Evolutionary conservation across 2,797 vertebrate species (phyloP), one percentile per base, ranked within the genome.

Genomic region (Cygnus olor): DNA sequence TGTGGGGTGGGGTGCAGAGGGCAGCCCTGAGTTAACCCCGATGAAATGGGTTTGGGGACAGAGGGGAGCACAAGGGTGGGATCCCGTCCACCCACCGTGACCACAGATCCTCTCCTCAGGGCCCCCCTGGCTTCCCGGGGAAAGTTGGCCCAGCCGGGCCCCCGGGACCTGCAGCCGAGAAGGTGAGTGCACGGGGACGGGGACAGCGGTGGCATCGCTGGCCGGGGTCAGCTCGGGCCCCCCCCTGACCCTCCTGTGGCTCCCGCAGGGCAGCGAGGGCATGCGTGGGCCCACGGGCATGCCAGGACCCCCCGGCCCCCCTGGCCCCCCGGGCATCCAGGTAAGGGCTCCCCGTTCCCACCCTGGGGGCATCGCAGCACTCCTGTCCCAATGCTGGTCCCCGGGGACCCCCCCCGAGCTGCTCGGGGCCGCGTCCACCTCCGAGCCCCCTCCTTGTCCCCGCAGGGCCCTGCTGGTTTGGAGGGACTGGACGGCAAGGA

Each of bases 401-500:
- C 77, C 0, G 0, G 44, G 40, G 27, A 5, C 12, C 30, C 45
- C 17, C 17, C 58, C 19, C 36, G 36, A 19, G 3, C 34, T 10
- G 44, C 58, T 20, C 3, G 2, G 7, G n/a, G 30, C n/a, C 36
- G 8, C 18, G 5, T 16, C 66, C 30, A 24, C 14, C 76, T 7
- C 32, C 30, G 63, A 6, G 21, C 25, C 70, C 53, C 17, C 77
- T 4, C 69, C 27, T 79, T 64, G 61, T 53, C 61, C 47, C 85
- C 32, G 3, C 95, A 99, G 99, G 99, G 99, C 8, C 98, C 99
- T 0, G 98, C 98, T 14, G 99, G 99, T 40, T 96, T 99, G 86
- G 99, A 99, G 24, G 99, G 99, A 73, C 91, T 99, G 58, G 99
- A 99, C 1, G 99, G 99, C 85, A 99, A 99, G 97, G 98, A 99